A percentile compares a stretch with the other conserved stretches of the same genome.
Conservation (phyloP, 2,797 vertebrate species). For the Kryptopterus vitreolus region DNA sequence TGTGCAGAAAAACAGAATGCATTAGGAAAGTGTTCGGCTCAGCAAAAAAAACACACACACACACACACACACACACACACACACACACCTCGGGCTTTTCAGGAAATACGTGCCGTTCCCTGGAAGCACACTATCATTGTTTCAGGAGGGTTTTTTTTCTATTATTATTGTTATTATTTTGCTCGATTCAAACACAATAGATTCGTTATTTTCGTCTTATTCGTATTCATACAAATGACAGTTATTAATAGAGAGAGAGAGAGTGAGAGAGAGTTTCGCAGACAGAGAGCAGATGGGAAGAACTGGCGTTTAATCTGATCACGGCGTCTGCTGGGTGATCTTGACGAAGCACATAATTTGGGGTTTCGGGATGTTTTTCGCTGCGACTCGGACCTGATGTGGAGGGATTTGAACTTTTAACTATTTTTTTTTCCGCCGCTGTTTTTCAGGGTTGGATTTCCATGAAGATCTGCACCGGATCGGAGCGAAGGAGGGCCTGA, state of each 20-base stretch:
- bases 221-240: neutral
- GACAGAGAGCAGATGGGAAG: conserved; percentile 20
- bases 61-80: neutral
- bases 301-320: neutral
- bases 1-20: conserved; percentile 15
- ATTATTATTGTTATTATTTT: no score
- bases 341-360: neutral
- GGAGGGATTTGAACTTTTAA: neutral
- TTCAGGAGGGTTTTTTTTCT: neutral
- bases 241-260: neutral
- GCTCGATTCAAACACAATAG: no score
- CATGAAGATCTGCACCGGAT: conserved; percentile 88
- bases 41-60: neutral
- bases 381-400: neutral
- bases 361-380: neutral
- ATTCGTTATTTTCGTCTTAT: neutral
- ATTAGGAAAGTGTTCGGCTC: neutral
- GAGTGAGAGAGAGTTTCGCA: neutral
- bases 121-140: neutral
- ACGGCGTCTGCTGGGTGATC: conserved; percentile 15
- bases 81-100: neutral
- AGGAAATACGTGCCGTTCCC: neutral
- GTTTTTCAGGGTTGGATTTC: conserved; percentile 82
- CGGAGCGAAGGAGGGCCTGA: conserved; percentile 86
- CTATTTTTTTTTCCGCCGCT: no score